phyloP scores from a whole-genome alignment of 2,888 invertebrate genomes.

The Anaspis maculata region DNA sequence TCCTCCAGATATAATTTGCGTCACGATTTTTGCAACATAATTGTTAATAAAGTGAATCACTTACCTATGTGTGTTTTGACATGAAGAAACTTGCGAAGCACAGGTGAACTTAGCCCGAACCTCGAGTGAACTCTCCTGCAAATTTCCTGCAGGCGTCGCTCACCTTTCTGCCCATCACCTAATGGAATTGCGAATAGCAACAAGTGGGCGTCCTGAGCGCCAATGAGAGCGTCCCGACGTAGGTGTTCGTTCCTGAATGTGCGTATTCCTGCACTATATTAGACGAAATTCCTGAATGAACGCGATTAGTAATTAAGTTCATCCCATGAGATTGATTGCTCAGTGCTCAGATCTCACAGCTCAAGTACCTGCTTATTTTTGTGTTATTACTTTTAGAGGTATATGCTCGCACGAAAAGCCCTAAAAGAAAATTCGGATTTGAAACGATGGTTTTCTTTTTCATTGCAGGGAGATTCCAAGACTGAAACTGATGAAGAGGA shows the following conservation, averaged over 20 bases:
- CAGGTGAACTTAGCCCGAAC: no score
- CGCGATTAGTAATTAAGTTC: constrained; percentile 15
- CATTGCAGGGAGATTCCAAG: background rate
- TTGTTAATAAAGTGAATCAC: no score
- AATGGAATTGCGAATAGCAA: constrained; percentile 17
- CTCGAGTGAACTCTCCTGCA: no score
- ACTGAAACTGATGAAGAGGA: background rate
- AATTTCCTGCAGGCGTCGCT: no score
- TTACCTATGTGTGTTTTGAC: no score
- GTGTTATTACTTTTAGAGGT: no score
- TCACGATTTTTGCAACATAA: no score
- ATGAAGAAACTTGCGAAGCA: no score
- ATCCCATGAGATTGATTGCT: constrained; percentile 12
- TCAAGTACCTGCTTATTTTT: no score
- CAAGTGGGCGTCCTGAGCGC: constrained; percentile 24
- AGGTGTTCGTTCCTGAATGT: constrained; percentile 19
- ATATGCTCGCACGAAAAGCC: no score
- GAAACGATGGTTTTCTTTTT: background rate
- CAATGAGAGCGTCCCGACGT: constrained; percentile 23
- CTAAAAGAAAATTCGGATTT: background rate
- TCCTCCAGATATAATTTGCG: no score
- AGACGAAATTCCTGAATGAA: constrained; percentile 19
- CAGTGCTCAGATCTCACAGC: constrained; percentile 12
- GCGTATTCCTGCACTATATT: constrained; percentile 23
- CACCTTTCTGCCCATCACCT: constrained; percentile 10